These are phyloP conservation scores for Drosophila paulistorum DNA, from an alignment of 1,140 invertebrate species.

Conservation along the genomic window DNA sequence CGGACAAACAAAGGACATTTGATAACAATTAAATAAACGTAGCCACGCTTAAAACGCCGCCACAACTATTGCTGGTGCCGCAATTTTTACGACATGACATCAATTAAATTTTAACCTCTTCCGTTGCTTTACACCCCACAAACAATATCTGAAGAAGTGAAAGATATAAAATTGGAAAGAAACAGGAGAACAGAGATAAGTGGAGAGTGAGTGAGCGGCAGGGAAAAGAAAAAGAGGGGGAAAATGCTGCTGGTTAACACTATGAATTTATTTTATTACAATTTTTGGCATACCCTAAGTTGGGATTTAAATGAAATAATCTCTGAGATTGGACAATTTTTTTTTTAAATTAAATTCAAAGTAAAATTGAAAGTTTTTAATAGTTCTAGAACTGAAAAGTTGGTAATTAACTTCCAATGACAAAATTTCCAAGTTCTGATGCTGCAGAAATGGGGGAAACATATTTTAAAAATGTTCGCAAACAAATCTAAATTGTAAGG, in stretches of 20 bases:
- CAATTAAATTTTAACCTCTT: slow-evolving; percentile 74
- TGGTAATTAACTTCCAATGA: too few species aligned
- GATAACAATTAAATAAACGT: slow-evolving; percentile 68
- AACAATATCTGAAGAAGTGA: slow-evolving; percentile 11
- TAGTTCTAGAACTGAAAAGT: too few species aligned
- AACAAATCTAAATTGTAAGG: too few species aligned
- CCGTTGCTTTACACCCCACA: slow-evolving; percentile 20
- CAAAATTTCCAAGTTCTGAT: too few species aligned
- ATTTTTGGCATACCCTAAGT: slow-evolving; percentile 6
- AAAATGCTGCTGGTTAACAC: slow-evolving; percentile 16
- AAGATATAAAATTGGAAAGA: not conserved
- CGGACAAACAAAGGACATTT: slow-evolving; percentile 50
- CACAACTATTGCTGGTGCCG: slow-evolving; percentile 38
- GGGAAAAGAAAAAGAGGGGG: slow-evolving; percentile 9
- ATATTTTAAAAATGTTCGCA: too few species aligned
- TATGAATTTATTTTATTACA: slow-evolving; percentile 42
- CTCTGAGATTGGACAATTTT: too few species aligned
- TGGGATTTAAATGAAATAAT: not conserved
- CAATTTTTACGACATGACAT: slow-evolving; percentile 73
- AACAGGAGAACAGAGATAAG: not conserved
- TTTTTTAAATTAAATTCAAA: too few species aligned
- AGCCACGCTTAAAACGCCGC: slow-evolving; percentile 42
- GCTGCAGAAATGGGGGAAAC: too few species aligned
- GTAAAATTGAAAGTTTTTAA: too few species aligned
- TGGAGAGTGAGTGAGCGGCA: not conserved